These are phyloP conservation scores for Trichoplax adhaerens DNA, from an alignment of 37 sponge, comb jelly and placozoan species.

Conservation along the genomic window DNA sequence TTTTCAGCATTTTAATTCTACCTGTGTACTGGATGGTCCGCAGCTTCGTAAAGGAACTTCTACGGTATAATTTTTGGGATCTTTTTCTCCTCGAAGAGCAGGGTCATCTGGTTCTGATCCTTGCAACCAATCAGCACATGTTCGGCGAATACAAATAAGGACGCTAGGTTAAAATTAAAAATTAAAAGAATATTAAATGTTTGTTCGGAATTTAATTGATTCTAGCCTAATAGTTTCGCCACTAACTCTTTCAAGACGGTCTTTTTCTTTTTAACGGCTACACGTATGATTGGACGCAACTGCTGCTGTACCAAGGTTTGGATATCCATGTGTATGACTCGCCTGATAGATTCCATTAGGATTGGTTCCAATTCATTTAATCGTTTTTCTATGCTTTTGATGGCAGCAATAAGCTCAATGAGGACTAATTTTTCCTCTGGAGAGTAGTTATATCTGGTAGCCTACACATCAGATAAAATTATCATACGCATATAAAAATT, in stretches of 20 bases:
- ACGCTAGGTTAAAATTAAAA: slow-evolving; percentile 20
- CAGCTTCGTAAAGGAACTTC: slow-evolving; percentile 48
- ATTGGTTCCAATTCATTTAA: slow-evolving; percentile 61
- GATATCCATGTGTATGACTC: slow-evolving; percentile 44
- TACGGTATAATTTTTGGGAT: slow-evolving; percentile 75
- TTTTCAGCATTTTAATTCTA: not conserved
- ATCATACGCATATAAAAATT: not conserved
- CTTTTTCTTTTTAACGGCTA: slow-evolving; percentile 63
- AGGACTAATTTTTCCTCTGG: slow-evolving; percentile 90
- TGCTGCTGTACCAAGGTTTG: slow-evolving; percentile 82
- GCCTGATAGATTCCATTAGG: slow-evolving; percentile 59
- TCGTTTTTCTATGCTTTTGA: no score
- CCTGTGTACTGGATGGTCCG: slow-evolving; percentile 61
- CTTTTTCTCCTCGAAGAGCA: slow-evolving; percentile 84
- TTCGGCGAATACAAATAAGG: slow-evolving; percentile 78
- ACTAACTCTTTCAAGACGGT: no score
- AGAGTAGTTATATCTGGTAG: slow-evolving; percentile 89
- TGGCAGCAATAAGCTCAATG: slow-evolving; percentile 51
- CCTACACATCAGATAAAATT: slow-evolving; percentile 22
- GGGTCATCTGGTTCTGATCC: slow-evolving; percentile 87
- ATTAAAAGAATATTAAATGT: no score
- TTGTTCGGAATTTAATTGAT: no score
- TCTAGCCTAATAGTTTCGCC: no score
- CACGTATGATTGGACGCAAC: slow-evolving; percentile 64
- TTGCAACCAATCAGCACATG: slow-evolving; percentile 90